Evolutionary conservation across 1,140 invertebrate genomes (phyloP), one percentile per base, ranked within the genome.

Genomic region (Drosophila takahashii): DNA sequence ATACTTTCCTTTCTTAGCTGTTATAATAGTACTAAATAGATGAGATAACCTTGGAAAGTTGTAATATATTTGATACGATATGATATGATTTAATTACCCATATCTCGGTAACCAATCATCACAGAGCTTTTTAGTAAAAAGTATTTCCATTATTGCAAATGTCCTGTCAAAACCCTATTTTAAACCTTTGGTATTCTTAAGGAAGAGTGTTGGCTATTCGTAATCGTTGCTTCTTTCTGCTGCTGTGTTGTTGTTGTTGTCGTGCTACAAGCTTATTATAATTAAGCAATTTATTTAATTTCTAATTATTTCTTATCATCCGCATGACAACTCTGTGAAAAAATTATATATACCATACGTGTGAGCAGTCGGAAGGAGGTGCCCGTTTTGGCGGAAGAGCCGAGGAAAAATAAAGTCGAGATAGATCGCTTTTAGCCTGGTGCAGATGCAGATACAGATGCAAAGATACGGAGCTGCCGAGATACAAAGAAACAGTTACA

Each of bases 241-340:
- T 57, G 27, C 52, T 60, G 27, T 72, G 58, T 62, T 26, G 47
- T 64, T 72, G 53, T 62, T 26, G 47, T 64, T 70, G 61, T 18
- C 37, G 39, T 52, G 34, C 26, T 47, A 7, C 51, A 41, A 36
- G 37, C 48, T 42, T 58, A 60, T 79, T 47, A 60, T 79, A 69
- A 76, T 76, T 67, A 75, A 81, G 81, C 74, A 80, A 85, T 85
- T 85, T 77, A 77, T 73, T 69, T 86, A 61, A 86, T 80, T 73
- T 77, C 69, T 69, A 77, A 71, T 81, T 74, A 81, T 86, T 81
- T 85, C 36, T 58, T 50, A 54, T 74, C 58, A 50, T 42, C 41
- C 53, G 29, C 69, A 64, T 74, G 51, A 56, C 64, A 56, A 70
- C 64, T 47, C 65, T 70, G 64, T 39, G 62, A 67, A 69, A 37